Conservation (phyloP, 2,113 vertebrate genomes). For the Phyllopteryx taeniolatus region DNA sequence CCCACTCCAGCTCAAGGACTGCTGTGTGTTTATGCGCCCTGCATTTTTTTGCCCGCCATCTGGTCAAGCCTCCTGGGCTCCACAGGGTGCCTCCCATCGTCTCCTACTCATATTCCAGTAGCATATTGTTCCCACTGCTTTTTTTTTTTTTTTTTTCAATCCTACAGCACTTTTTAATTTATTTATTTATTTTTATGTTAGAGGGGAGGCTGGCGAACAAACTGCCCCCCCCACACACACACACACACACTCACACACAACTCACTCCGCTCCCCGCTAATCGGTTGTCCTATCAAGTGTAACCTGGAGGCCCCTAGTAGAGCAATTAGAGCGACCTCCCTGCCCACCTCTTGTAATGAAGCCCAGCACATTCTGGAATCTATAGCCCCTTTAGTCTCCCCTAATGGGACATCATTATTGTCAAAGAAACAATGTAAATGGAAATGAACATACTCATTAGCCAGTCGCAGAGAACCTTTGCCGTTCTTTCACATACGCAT, state of each 20-base stretch:
- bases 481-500: constrained; percentile 63
- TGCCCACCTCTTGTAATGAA: constrained; percentile 99
- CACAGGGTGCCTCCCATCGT: constrained; percentile 81
- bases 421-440: constrained; percentile 99
- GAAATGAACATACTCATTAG: constrained; percentile 99
- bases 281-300: constrained; percentile 99
- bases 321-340: constrained; percentile 99
- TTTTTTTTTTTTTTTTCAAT: constrained; percentile 38
- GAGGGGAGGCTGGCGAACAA: constrained; percentile 73
- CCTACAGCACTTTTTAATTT: constrained; percentile 54
- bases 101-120: constrained; percentile 94
- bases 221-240: constrained; percentile 16
- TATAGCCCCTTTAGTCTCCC: constrained; percentile 99
- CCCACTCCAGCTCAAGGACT: constrained; percentile 54
- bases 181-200: constrained; percentile 85
- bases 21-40: constrained; percentile 78
- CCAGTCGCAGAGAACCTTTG: constrained; percentile 89
- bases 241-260: not conserved
- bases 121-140: constrained; percentile 97
- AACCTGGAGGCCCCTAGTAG: constrained; percentile 97
- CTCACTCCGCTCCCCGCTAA: constrained; percentile 39
- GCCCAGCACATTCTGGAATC: constrained; percentile 98
- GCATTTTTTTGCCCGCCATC: constrained; percentile 89
- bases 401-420: constrained; percentile 99
- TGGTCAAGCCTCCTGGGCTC: constrained; percentile 83